Evolutionary conservation across 2,888 invertebrate genomes (phyloP), one percentile per base, ranked within the genome.

Genomic region (Smittia aterrima): DNA sequence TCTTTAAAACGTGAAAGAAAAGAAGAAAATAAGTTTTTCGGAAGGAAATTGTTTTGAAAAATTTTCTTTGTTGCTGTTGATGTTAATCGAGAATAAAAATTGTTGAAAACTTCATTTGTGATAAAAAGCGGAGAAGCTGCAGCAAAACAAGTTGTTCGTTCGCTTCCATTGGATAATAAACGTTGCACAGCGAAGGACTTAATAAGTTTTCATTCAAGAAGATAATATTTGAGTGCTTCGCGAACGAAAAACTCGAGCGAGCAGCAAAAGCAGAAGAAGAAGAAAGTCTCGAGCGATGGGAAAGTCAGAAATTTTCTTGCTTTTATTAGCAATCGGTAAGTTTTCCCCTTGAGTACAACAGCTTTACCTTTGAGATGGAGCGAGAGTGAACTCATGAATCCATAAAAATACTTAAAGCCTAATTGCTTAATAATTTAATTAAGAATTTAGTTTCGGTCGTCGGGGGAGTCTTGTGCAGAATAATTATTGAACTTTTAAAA

Each of bases 281-380:
- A 6, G 11, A n/a, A 47, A 47, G 53, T 3, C n/a, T n/a, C 18
- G 3, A n/a, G 53, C 3, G 53, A 47, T 47, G 53, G 53, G 53
- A 47, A 68, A 68, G 47, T 68, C 47, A 47, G 68, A 68, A 25
- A 38, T 68, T 13, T 68, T 68, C 38, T 24, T 68, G 18, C 68
- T 68, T 41, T 41, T 68, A 24, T 24, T 68, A 24, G 47, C 68
- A 18, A 25, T 68, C 32, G 68, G 68, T 68, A 20, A 68, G 68
- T 47, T n/a, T 47, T 47, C 53, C 38, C 11, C 11, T 6, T 7
- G 18, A 16, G n/a, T 4, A 47, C 18, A 47, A 18, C 18, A 16
- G 53, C n/a, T 47, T 16, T 11, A 9, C 9, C 32, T 3, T 32
- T 9, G 32, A 9, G 32, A 32, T 6, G 32, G 32, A 3, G 32